Percentiles rank a stretch among this genome's conserved stretches.
These are phyloP conservation scores for Spea multiplicata DNA, from an alignment of 2,113 vertebrate species.

Conservation along the genomic window DNA sequence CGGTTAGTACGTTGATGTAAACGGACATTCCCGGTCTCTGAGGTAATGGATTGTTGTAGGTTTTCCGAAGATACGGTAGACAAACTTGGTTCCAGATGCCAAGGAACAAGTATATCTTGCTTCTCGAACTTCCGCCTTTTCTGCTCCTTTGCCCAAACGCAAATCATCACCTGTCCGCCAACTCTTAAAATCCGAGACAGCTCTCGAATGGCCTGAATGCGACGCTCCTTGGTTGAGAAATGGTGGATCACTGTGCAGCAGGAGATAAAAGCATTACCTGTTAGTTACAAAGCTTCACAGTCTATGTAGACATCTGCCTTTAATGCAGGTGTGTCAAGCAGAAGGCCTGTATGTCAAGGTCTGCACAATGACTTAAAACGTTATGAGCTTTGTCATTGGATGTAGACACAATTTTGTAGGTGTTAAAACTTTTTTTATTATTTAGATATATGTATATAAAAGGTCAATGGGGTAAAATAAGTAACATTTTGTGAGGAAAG, in stretches of 20 bases:
- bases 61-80: constrained; percentile 32
- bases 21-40: constrained; percentile 50
- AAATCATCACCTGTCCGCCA: constrained; percentile 81
- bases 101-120: constrained; percentile 75
- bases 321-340: too few species aligned
- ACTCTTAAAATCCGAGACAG: constrained; percentile 71
- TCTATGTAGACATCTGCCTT: too few species aligned
- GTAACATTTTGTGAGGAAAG: too few species aligned
- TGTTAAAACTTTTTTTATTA: too few species aligned
- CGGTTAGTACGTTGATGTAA: background rate
- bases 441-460: too few species aligned
- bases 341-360: too few species aligned
- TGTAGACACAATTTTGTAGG: too few species aligned
- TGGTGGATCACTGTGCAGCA: constrained; percentile 66
- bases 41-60: constrained; percentile 52
- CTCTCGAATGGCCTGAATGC: constrained; percentile 70
- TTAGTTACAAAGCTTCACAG: background rate
- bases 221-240: constrained; percentile 71
- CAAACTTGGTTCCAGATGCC: constrained; percentile 66
- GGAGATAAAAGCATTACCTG: background rate
- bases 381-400: too few species aligned
- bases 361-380: too few species aligned
- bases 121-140: constrained; percentile 76
- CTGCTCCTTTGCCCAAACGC: constrained; percentile 83
- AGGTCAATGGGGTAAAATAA: too few species aligned